A percentile compares a stretch with the other conserved stretches of the same genome.
phyloP scores from a whole-genome alignment of 2,888 invertebrate species.

The Torymus tubicola region DNA sequence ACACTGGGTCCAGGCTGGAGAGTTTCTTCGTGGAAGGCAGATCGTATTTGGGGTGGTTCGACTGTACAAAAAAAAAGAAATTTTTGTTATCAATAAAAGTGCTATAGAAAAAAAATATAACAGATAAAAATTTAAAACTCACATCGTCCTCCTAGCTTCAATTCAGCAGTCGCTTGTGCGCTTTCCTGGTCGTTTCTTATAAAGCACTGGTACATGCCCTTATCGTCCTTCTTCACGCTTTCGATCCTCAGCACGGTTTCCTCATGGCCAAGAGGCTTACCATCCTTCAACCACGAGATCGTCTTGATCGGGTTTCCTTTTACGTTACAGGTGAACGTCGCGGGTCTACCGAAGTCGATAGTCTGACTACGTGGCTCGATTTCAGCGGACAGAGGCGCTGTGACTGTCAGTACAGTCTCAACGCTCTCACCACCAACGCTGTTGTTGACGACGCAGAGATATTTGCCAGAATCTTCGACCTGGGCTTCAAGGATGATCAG shows the following conservation, averaged over 20 bases:
- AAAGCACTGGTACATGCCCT: slow-evolving; percentile 98
- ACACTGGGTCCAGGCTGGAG: slow-evolving; percentile 93
- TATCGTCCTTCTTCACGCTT: slow-evolving; percentile 94
- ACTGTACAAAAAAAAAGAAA: slow-evolving; percentile 77
- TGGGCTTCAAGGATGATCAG: slow-evolving; percentile 93
- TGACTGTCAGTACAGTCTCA: slow-evolving; percentile 93
- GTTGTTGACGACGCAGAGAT: slow-evolving; percentile 95
- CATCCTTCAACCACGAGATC: slow-evolving; percentile 95
- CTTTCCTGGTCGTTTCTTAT: slow-evolving; percentile 95
- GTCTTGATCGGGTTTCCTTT: slow-evolving; percentile 94
- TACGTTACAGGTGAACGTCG: slow-evolving; percentile 93
- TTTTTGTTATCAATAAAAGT: background rate
- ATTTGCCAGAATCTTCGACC: slow-evolving; percentile 95
- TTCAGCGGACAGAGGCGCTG: slow-evolving; percentile 91
- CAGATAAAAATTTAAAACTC: slow-evolving; percentile 69
- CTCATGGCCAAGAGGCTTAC: slow-evolving; percentile 89
- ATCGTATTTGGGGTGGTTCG: slow-evolving; percentile 92
- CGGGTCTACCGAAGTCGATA: slow-evolving; percentile 94
- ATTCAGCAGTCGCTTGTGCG: slow-evolving; percentile 93
- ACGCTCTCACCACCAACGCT: slow-evolving; percentile 96
- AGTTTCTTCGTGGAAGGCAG: slow-evolving; percentile 92
- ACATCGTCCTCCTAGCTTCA: slow-evolving; percentile 94
- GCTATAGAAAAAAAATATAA: background rate
- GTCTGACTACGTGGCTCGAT: slow-evolving; percentile 95
- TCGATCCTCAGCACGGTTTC: slow-evolving; percentile 91